Evolutionary conservation across 1,140 invertebrate species (phyloP), one percentile per base, ranked within the genome.

Genomic region (Sesamia nonagrioides): DNA sequence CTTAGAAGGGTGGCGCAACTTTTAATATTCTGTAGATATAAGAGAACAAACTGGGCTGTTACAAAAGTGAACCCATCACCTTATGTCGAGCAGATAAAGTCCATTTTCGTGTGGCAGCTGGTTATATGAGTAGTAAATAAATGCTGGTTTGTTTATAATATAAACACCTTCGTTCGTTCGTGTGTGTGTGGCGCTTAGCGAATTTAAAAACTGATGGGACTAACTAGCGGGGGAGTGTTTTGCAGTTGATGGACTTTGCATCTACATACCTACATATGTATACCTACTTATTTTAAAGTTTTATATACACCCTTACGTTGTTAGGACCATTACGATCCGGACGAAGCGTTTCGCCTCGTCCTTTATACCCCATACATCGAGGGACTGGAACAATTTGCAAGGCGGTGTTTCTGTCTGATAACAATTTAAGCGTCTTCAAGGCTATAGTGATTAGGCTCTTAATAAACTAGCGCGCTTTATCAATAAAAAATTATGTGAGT

Each of bases 1-100:
- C 91, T 93, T 92, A 92, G 91, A 92, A 92, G 92, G 91, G 92
- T 92, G 91, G 91, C 88, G 42, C 84, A 91, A 92, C 87, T 92
- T 92, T 94, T 92, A 92, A 92, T 92, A 91, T 93, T 84, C 81
- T 80, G 60, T 86, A 88, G 83, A 85, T 82, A 85, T 79, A 80
- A 69, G 45, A 80, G 73, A 50, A 60, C 63, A 6, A 50, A 66
- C 61, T 35, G 61, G 13, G 72, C 21, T 18, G 9, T 17, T 40
- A 63, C 27, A 52, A 77, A 68, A 77, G 0, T 68, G 6, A 27
- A 8, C 76, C 69, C 78, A 17, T 82, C 81, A 66, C 74, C 27
- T 83, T 82, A 83, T 60, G 27, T 37, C 9, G 9, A 8, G 35
- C 8, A 0, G 9, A 66, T 83, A 86, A 83, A 60, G 83, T 83